Conservation (phyloP, 2,113 vertebrate genomes). For the Geococcyx californianus region DNA sequence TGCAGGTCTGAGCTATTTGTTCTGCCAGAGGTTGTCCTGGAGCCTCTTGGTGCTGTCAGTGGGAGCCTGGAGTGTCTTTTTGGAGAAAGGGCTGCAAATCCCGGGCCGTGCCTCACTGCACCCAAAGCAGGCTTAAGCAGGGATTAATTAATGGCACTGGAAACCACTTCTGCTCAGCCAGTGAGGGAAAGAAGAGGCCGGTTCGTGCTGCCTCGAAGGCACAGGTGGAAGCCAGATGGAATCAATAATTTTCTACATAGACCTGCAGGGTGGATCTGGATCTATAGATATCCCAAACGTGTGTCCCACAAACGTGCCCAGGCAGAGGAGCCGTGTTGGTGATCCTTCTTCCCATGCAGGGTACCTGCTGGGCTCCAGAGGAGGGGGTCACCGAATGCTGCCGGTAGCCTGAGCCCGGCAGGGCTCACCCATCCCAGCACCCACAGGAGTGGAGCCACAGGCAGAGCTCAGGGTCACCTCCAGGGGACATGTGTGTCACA, state of each 20-base stretch:
- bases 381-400: rapidly evolving
- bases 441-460: rapidly evolving
- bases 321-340: background rate
- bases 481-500: no score
- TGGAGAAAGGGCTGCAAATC: background rate
- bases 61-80: background rate
- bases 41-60: rapidly evolving
- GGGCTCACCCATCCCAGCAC: rapidly evolving
- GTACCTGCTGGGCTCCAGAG: background rate
- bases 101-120: rapidly evolving
- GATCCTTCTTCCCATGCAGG: rapidly evolving
- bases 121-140: background rate
- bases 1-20: no score
- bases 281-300: rapidly evolving
- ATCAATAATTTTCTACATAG: background rate
- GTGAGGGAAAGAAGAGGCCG: background rate
- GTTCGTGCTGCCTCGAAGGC: background rate
- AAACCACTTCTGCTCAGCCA: background rate
- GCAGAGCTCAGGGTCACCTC: background rate
- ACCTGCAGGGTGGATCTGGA: background rate
- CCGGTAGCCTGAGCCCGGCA: rapidly evolving
- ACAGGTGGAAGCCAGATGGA: background rate
- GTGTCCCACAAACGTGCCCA: rapidly evolving
- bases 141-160: background rate
- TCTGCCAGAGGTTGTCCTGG: background rate